phyloP scores from a whole-genome alignment of 2,888 invertebrate species.

The Podotricha telesiphe region DNA sequence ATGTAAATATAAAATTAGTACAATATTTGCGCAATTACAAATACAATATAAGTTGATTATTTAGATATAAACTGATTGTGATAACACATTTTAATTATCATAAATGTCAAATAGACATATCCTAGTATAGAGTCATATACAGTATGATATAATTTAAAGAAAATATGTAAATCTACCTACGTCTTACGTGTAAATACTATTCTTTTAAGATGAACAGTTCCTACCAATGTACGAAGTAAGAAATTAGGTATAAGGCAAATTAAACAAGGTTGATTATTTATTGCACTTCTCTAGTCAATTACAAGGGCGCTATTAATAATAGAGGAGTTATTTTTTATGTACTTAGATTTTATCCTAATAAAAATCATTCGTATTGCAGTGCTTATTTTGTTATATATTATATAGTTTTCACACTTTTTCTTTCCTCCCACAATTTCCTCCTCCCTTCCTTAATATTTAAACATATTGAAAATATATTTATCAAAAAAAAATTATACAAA shows the following conservation, averaged over 20 bases:
- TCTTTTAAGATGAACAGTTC: constrained; percentile 55
- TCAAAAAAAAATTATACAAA: too few species aligned
- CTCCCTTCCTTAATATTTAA: too few species aligned
- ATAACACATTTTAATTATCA: constrained; percentile 18
- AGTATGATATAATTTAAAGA: background rate
- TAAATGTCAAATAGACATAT: background rate
- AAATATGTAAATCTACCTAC: background rate
- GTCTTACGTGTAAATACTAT: constrained; percentile 32
- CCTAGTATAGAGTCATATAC: background rate
- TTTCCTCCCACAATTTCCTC: too few species aligned
- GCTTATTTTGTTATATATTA: background rate
- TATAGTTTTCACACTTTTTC: too few species aligned
- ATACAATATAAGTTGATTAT: background rate
- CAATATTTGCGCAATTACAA: background rate
- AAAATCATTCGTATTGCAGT: background rate
- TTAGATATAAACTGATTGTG: constrained; percentile 11
- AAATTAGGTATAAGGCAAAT: constrained; percentile 43
- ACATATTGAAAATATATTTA: too few species aligned
- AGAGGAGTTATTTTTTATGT: constrained; percentile 63
- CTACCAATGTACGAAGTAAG: constrained; percentile 51
- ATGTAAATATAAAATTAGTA: constrained; percentile 19
- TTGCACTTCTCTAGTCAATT: constrained; percentile 75
- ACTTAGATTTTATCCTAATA: constrained; percentile 9
- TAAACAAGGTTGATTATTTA: constrained; percentile 66
- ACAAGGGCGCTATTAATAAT: constrained; percentile 69